phyloP scores from a whole-genome alignment of 2,797 vertebrate species.

The Numenius phaeopus region DNA sequence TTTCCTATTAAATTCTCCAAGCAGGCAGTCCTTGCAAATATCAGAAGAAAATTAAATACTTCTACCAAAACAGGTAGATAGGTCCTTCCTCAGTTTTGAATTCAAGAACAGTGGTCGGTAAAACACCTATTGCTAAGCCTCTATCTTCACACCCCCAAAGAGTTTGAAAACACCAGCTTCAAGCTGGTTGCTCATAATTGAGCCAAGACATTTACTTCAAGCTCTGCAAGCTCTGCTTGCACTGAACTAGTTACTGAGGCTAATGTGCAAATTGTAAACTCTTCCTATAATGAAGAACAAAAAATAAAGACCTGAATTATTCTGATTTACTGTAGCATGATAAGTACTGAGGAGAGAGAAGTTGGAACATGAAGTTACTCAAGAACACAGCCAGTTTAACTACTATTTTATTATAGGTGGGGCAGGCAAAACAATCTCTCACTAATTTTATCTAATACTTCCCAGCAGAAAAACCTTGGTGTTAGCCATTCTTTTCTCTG shows the following conservation, averaged over 20 bases:
- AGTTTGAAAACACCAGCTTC: not conserved
- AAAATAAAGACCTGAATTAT: constrained; percentile 19
- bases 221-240: constrained; percentile 3
- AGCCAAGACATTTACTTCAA: not conserved
- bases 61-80: rapidly evolving
- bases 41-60: not conserved
- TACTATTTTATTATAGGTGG: constrained; percentile 39
- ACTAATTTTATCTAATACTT: constrained; percentile 23
- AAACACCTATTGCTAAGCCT: not conserved
- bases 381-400: constrained; percentile 51
- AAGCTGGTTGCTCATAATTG: not conserved
- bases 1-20: not conserved
- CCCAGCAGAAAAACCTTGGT: not conserved
- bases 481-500: not conserved
- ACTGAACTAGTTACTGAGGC: not conserved
- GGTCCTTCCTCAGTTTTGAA: not conserved
- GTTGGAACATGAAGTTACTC: constrained; percentile 16
- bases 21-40: not conserved
- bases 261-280: not conserved
- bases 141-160: not conserved
- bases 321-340: not conserved
- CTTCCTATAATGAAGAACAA: not conserved
- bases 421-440: constrained; percentile 37
- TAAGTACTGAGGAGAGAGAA: constrained; percentile 10
- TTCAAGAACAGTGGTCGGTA: not conserved